Evolutionary conservation across 2,113 vertebrate species (phyloP).

Genomic region (Charadrius vociferus): DNA sequence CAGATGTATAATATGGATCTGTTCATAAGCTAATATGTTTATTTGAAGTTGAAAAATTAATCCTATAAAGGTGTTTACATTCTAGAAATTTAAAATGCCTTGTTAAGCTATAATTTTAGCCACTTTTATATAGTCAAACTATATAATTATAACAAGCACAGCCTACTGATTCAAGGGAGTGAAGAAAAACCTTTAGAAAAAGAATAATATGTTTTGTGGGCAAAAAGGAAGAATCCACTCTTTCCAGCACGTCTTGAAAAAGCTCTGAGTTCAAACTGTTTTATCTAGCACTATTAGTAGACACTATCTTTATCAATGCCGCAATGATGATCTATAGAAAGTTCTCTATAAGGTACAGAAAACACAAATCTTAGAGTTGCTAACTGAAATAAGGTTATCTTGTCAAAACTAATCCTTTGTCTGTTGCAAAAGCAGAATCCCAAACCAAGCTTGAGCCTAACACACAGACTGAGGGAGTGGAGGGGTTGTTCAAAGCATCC

Average conservation of each 20-base stretch:
- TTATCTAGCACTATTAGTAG: neutral
- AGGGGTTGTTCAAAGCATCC: neutral
- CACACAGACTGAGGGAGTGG: neutral
- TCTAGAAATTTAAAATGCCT: neutral
- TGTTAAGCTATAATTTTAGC: neutral
- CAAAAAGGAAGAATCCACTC: neutral
- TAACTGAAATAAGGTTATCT: neutral
- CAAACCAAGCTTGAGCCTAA: neutral
- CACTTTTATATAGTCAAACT: neutral
- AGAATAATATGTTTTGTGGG: neutral
- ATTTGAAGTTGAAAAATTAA: conserved; percentile 2
- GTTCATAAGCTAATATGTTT: neutral
- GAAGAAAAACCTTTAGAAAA: neutral
- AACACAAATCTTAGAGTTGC: neutral
- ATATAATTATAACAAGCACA: neutral
- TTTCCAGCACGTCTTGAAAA: neutral
- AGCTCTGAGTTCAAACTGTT: neutral
- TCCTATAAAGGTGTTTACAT: neutral
- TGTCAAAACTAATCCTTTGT: neutral
- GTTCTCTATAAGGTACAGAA: neutral
- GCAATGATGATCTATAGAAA: neutral
- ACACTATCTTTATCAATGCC: neutral
- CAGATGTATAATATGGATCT: neutral
- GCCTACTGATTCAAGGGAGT: neutral
- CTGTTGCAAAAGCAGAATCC: neutral